Conservation (phyloP, 2,797 vertebrate genomes). For the Xenentodon cancila region DNA sequence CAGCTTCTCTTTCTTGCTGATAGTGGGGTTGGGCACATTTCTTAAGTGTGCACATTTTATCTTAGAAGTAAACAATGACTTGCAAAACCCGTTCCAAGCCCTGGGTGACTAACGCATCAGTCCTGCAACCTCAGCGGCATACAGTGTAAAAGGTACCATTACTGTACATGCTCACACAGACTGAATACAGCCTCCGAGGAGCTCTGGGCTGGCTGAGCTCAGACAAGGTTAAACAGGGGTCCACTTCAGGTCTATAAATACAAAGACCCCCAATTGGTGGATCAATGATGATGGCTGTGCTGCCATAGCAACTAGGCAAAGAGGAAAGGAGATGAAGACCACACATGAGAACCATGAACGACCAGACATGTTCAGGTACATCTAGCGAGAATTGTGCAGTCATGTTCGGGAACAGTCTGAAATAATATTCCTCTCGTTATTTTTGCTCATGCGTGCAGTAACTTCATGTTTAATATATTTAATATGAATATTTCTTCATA, state of each 20-base stretch:
- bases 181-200: constrained; percentile 19
- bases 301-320: constrained; percentile 84
- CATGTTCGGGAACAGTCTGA: no score
- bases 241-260: constrained; percentile 78
- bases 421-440: no score
- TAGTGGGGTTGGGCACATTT: background rate
- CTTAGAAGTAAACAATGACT: constrained; percentile 3
- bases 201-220: constrained; percentile 28
- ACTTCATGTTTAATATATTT: no score
- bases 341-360: constrained; percentile 44
- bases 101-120: constrained; percentile 13
- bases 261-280: constrained; percentile 74
- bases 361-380: constrained; percentile 31
- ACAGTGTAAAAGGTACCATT: constrained; percentile 39
- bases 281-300: constrained; percentile 78
- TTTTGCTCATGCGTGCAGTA: no score
- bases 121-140: constrained; percentile 43
- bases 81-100: constrained; percentile 18
- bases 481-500: no score
- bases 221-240: constrained; percentile 59
- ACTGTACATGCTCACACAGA: constrained; percentile 38
- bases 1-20: background rate
- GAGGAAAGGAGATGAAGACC: constrained; percentile 57
- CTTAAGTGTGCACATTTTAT: background rate
- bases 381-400: constrained; percentile 4